phyloP scores from a whole-genome alignment of 2,797 vertebrate species.

The Xenentodon cancila region DNA sequence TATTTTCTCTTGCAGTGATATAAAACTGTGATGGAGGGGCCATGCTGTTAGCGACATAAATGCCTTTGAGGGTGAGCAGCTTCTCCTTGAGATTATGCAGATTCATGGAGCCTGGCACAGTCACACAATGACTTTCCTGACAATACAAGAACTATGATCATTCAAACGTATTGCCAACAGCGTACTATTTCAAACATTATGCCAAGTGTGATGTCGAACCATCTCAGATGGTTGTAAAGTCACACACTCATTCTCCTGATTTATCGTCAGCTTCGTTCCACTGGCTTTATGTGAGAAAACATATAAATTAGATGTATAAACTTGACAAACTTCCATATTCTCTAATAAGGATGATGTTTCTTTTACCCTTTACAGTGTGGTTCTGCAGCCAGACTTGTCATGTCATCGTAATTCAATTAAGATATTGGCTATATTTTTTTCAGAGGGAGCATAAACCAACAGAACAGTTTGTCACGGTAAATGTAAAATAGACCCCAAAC shows the following conservation, averaged over 20 bases:
- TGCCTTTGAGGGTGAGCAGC: slow-evolving; percentile 47
- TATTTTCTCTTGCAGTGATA: slow-evolving; percentile 48
- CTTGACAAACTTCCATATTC: slow-evolving; percentile 42
- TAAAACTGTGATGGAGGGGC: slow-evolving; percentile 56
- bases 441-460: slow-evolving; percentile 2
- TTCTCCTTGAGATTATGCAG: slow-evolving; percentile 58
- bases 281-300: slow-evolving; percentile 65
- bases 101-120: slow-evolving; percentile 52
- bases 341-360: slow-evolving; percentile 57
- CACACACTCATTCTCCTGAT: slow-evolving; percentile 61
- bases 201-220: slow-evolving; percentile 51
- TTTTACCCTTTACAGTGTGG: slow-evolving; percentile 50
- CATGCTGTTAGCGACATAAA: slow-evolving; percentile 47
- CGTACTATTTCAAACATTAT: slow-evolving; percentile 64
- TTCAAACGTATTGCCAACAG: slow-evolving; percentile 65
- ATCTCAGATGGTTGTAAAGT: slow-evolving; percentile 61
- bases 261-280: slow-evolving; percentile 44
- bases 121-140: slow-evolving; percentile 52
- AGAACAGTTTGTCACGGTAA: slow-evolving; percentile 20
- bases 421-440: slow-evolving; percentile 38
- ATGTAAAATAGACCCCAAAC: slow-evolving; percentile 7
- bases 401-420: slow-evolving; percentile 51
- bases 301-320: slow-evolving; percentile 67
- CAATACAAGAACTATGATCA: slow-evolving; percentile 60
- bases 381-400: slow-evolving; percentile 38